These are phyloP conservation scores for Chionomys nivalis DNA, from an alignment of 2,113 vertebrate genomes.

Conservation along the genomic window DNA sequence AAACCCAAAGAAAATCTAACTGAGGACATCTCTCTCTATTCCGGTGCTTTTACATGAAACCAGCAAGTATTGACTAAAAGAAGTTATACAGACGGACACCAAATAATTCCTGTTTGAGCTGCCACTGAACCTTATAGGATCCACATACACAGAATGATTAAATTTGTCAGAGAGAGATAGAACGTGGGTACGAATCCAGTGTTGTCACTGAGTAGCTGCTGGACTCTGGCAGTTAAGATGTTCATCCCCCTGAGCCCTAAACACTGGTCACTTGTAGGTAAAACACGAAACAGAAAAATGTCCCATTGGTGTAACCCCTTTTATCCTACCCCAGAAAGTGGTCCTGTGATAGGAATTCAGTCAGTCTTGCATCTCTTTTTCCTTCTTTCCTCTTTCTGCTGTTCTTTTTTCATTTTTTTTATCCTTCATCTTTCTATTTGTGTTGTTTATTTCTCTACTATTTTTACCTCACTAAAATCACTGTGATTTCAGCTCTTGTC, in stretches of 20 bases:
- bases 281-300: neutral
- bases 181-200: neutral
- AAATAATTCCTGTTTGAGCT: neutral
- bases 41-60: neutral
- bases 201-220: neutral
- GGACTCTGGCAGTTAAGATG: neutral
- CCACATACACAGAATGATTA: neutral
- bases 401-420: neutral
- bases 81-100: neutral
- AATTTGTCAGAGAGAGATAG: neutral
- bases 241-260: neutral
- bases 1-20: constrained; percentile 21
- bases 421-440: neutral
- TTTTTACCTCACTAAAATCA: neutral
- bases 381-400: neutral
- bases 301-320: neutral
- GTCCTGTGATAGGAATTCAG: neutral
- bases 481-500: neutral
- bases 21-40: neutral
- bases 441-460: neutral
- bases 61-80: neutral
- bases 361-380: neutral
- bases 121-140: neutral
- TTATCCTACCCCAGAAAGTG: neutral
- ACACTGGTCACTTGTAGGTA: neutral